These are phyloP conservation scores for Cancer borealis DNA, from an alignment of 2,888 invertebrate genomes.

Conservation along the genomic window DNA sequence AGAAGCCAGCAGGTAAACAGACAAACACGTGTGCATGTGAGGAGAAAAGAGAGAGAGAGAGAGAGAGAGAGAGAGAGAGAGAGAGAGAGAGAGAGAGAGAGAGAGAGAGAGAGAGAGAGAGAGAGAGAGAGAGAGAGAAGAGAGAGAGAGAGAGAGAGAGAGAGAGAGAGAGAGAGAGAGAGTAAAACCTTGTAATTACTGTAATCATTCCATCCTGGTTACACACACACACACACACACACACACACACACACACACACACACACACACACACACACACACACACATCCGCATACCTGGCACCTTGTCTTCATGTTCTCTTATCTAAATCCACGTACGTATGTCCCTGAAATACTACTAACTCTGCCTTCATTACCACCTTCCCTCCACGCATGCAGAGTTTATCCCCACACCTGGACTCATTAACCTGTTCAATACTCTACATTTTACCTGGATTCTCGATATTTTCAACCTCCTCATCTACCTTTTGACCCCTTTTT, in stretches of 20 bases:
- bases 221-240: slow-evolving; percentile 20
- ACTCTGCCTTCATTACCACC: neutral
- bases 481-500: neutral
- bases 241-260: slow-evolving; percentile 12
- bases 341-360: neutral
- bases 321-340: neutral
- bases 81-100: slow-evolving; percentile 48
- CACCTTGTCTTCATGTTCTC: neutral
- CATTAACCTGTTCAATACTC: neutral
- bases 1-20: neutral
- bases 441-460: neutral
- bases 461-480: neutral
- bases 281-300: neutral
- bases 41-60: neutral
- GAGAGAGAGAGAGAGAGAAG: slow-evolving; percentile 39
- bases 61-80: slow-evolving; percentile 59
- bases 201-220: neutral
- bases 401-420: neutral
- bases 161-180: neutral
- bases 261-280: slow-evolving; percentile 11
- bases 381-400: neutral
- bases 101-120: slow-evolving; percentile 54
- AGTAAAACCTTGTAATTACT: slow-evolving; percentile 11
- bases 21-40: neutral
- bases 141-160: neutral